Evolutionary conservation across 1,140 invertebrate genomes (phyloP), one percentile per base, ranked within the genome.

Genomic region (Drosophila lacteicornis): DNA sequence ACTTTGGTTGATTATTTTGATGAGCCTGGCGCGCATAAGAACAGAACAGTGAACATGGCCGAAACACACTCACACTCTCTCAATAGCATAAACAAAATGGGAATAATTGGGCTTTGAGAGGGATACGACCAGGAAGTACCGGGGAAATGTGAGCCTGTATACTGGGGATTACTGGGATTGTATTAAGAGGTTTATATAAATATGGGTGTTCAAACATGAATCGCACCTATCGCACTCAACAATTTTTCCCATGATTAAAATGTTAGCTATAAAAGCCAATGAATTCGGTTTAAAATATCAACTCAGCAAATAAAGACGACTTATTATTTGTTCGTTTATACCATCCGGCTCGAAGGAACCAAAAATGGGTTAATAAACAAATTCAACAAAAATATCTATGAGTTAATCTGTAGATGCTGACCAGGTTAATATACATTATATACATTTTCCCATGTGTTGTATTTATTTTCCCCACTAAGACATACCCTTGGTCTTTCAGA

Each of bases 1-100:
- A 84, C 80, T 88, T 88, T 84, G 77, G 73, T 88, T 88, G 84
- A 87, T 87, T 88, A 87, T 87, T 87, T 87, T 88, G 84, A 87
- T 87, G 84, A 88, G 77, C 49, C 63, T 42, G 63, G 53, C 73
- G 73, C 71, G 60, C 71, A 76, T 57, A 77, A 80, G 73, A 65
- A 65, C 78, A 69, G 78, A 85, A 85, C 82, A 84, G 82, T 84
- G 82, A 85, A 78, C 80, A 76, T 77, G 47, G 47, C 63, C 40
- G 25, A 67, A 42, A 76, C 43, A 33, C 57, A 17, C 45, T 38
- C n/a, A 42, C 15, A 42, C 15, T n/a, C 33, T 56, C 36, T 22
- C 19, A 22, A 22, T 40, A 19, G 59, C 43, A 49, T 8, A 69
- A 42, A 58, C 61, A 68, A 56, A 55, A 9, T 13, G 36, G 15